Evolutionary conservation across 1,140 invertebrate genomes (phyloP).

Genomic region (Drosophila tsacasi): DNA sequence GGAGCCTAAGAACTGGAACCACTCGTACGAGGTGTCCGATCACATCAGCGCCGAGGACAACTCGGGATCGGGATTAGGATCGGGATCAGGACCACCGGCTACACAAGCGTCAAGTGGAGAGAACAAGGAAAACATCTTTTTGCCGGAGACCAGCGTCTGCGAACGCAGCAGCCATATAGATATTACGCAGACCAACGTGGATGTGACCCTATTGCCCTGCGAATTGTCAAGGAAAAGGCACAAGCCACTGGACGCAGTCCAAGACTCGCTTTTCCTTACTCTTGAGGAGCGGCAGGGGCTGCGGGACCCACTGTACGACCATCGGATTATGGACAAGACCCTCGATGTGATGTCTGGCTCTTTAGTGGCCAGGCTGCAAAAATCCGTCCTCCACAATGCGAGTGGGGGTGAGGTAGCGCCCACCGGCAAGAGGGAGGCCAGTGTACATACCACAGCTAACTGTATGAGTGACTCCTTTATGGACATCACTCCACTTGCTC

Average conservation of each 20-base stretch:
- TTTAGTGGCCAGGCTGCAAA: constrained; percentile 12
- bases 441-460: background rate
- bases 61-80: constrained; percentile 3
- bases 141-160: constrained; percentile 4
- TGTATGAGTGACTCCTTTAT: constrained; percentile 31
- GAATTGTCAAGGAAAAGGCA: constrained; percentile 20
- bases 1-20: constrained; percentile 51
- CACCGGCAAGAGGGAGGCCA: background rate
- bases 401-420: background rate
- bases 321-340: constrained; percentile 48
- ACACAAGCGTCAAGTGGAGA: background rate
- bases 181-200: constrained; percentile 49
- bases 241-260: too few relatives aligned
- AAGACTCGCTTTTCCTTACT: constrained; percentile 21
- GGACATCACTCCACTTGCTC: constrained; percentile 36
- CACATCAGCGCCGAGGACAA: constrained; percentile 57
- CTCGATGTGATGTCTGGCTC: constrained; percentile 52
- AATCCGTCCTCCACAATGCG: background rate
- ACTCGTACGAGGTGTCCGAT: constrained; percentile 71
- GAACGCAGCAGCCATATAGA: constrained; percentile 30
- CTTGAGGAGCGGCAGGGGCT: constrained; percentile 32
- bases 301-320: constrained; percentile 15
- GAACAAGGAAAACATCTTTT: constrained; percentile 52
- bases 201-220: constrained; percentile 59
- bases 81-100: background rate